Conservation (phyloP, 1,140 invertebrate genomes). For the Drosophila nasuta region DNA sequence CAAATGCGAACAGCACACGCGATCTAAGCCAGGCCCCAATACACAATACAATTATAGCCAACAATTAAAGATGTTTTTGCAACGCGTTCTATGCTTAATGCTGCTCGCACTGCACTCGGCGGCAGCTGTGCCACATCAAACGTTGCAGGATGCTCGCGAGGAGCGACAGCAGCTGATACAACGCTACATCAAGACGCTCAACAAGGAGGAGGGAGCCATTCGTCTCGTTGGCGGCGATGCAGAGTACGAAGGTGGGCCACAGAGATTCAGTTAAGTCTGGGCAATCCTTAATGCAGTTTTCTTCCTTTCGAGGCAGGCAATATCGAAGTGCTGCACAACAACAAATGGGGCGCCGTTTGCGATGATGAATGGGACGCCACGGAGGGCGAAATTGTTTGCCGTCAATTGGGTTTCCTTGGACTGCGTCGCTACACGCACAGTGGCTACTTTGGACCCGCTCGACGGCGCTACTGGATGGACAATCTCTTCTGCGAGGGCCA, state of each 20-base stretch:
- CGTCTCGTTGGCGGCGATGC: conserved; percentile 88
- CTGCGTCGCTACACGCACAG: conserved; percentile 88
- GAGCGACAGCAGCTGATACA: conserved; percentile 73
- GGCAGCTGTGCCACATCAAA: conserved; percentile 54
- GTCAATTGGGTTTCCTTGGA: conserved; percentile 89
- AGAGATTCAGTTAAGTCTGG: background rate
- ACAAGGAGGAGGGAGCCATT: conserved; percentile 90
- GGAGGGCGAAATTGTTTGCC: conserved; percentile 94
- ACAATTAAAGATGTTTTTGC: conserved; percentile 26
- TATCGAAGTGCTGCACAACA: conserved; percentile 94
- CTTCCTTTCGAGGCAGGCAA: conserved; percentile 88
- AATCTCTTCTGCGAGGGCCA: conserved; percentile 93
- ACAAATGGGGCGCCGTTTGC: conserved; percentile 95
- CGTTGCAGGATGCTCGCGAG: conserved; percentile 73
- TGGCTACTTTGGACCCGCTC: conserved; percentile 90
- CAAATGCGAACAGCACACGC: conserved; percentile 49
- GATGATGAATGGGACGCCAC: conserved; percentile 96
- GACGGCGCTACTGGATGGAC: conserved; percentile 94
- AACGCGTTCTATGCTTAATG: conserved; percentile 9
- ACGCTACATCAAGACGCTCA: conserved; percentile 87
- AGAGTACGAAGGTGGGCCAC: conserved; percentile 88
- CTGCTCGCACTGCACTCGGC: conserved; percentile 18
- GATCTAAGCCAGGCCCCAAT: background rate
- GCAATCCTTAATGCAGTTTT: background rate
- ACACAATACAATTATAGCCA: background rate